These are phyloP conservation scores for Bradypodion ventrale DNA, from an alignment of 2,797 vertebrate species.

Conservation along the genomic window DNA sequence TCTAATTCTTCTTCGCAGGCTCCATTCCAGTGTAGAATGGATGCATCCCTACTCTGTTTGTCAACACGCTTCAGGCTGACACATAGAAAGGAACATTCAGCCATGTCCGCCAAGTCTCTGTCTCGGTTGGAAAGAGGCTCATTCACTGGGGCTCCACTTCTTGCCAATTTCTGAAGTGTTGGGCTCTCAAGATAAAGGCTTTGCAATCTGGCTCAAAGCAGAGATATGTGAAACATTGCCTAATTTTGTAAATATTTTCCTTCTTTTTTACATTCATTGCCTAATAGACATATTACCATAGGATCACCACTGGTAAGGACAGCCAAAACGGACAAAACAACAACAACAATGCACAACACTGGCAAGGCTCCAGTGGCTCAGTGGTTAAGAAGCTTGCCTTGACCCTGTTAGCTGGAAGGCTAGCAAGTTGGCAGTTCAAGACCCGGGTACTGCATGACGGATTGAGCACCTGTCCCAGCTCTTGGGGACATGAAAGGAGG, in stretches of 20 bases:
- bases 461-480: too few relatives aligned
- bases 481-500: too few relatives aligned
- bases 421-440: too few relatives aligned
- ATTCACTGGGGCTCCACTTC: background rate
- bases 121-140: background rate
- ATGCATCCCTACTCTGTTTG: constrained; percentile 1
- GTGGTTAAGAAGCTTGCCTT: too few relatives aligned
- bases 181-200: background rate
- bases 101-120: background rate
- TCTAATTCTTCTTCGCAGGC: constrained; percentile 30
- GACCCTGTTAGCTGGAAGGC: too few relatives aligned
- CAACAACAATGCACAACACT: background rate
- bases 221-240: constrained; percentile 21
- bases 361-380: too few relatives aligned
- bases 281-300: background rate
- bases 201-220: constrained; percentile 14
- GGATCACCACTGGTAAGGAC: too few relatives aligned
- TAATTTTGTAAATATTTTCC: constrained; percentile 29
- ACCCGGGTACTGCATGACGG: too few relatives aligned
- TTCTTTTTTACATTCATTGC: background rate
- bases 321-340: too few relatives aligned
- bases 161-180: constrained; percentile 21
- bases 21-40: background rate
- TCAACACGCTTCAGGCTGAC: constrained; percentile 2
- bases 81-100: background rate